Base-by-base conservation (phyloP, 2,797 vertebrate genomes). In the Lithobates pipiens region DNA sequence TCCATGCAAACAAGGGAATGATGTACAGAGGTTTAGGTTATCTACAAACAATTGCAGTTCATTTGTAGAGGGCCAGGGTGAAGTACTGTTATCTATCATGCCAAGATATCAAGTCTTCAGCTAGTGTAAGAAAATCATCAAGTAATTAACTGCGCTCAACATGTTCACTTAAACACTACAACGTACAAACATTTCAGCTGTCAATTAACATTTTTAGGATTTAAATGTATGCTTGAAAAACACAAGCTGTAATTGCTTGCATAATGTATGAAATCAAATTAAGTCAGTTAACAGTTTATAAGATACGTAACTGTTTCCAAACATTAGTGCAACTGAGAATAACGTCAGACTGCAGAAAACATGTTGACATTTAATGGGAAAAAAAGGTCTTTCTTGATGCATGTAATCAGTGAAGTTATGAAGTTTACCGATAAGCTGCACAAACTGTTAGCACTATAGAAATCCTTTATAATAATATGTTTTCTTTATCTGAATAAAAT, bases 11-110 rank as follows among this genome's bases (percentile, higher is more conserved):
- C 91, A 95, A 92, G 91, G 88, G 88, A 91, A 88, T 95, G 93
- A 96, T 91, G 92, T 94, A 95, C 88, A 90, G 89, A 91, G 92
- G 93, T 94, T 93, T 91, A 93, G 92, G 91, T 88, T 93, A 95
- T 95, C 93, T 93, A 89, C 86, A 90, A 91, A 93, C 91, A 92
- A 92, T 90, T 90, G 92, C 90, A 94, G 89, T 76, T 84, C 15
- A 0, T 84, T 86, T 88, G 85, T 86, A 72, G 77, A 77, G 77
- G 23, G 76, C 74, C 78, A 90, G 88, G 83, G 85, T 88, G 92
- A 89, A 89, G 88, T 84, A 89, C 44, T 21, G 11, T 89, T 91
- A 93, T 90, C 91, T 92, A 83, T 89, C 86, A 88, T 88, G 85
- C 85, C 29, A 70, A 69, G 87, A 94, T 90, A 89, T 92, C 92